A percentile compares a stretch with the other conserved stretches of the same genome.
Conservation (phyloP, 2,888 invertebrate species). For the Octodonta nipae region DNA sequence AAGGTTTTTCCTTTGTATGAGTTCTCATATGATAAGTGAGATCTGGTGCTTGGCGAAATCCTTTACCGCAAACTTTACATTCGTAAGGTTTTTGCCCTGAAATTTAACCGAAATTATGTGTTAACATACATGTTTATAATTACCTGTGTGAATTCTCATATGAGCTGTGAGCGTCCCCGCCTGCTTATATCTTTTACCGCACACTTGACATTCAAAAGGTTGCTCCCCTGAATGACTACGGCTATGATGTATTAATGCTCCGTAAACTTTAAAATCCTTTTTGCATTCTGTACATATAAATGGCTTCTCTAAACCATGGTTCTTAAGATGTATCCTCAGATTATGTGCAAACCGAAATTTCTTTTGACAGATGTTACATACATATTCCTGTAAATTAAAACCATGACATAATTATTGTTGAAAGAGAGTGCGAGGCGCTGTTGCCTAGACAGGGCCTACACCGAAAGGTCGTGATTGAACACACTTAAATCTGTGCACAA, state of each 20-base stretch:
- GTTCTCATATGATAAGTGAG: constrained; percentile 30
- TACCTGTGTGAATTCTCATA: constrained; percentile 29
- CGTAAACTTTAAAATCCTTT: constrained; percentile 25
- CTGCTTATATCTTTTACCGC: constrained; percentile 29
- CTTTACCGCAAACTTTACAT: constrained; percentile 21
- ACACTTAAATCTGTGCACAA: too few species aligned
- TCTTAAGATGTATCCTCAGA: constrained; percentile 9
- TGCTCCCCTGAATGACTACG: constrained; percentile 28
- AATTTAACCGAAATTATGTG: neutral
- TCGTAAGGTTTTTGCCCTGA: constrained; percentile 14
- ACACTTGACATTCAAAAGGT: constrained; percentile 27
- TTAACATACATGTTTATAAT: constrained; percentile 28
- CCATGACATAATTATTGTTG: too few species aligned
- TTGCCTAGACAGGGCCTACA: too few species aligned
- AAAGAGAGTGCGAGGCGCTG: too few species aligned
- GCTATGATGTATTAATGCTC: constrained; percentile 25
- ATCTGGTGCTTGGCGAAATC: constrained; percentile 22
- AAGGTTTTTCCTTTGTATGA: constrained; percentile 30
- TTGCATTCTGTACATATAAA: constrained; percentile 9
- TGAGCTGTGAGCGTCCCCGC: constrained; percentile 30
- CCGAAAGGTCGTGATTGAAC: too few species aligned
- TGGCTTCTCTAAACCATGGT: constrained; percentile 7
- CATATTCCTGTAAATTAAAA: constrained; percentile 8
- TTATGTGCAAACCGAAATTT: constrained; percentile 6
- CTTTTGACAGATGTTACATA: constrained; percentile 9